Evolutionary conservation across 2,888 invertebrate genomes (phyloP).

Genomic region (Pheosia gnoma): DNA sequence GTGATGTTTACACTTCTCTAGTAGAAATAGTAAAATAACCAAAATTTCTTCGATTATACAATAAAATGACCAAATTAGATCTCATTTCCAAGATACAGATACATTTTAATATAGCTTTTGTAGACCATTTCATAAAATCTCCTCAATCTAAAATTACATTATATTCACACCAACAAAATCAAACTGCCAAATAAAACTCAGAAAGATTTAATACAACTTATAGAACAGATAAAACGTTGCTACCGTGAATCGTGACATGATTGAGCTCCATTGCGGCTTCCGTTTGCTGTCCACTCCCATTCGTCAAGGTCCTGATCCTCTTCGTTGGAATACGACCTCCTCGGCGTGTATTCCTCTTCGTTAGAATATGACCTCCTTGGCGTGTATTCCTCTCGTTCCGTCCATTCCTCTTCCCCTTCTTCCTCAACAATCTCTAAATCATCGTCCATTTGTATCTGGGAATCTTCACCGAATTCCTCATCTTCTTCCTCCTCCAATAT

Average conservation of each 20-base stretch:
- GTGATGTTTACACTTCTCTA: no score
- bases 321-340: conserved; percentile 53
- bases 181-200: conserved; percentile 29
- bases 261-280: conserved; percentile 65
- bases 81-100: no score
- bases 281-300: conserved; percentile 76
- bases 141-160: no score
- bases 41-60: no score
- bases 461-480: conserved; percentile 51
- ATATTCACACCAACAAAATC: conserved; percentile 3
- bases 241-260: conserved; percentile 71
- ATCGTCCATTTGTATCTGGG: conserved; percentile 52
- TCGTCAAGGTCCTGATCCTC: conserved; percentile 73
- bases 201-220: conserved; percentile 18
- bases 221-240: conserved; percentile 32
- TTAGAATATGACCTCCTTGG: conserved; percentile 50
- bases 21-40: no score
- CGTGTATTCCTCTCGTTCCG: conserved; percentile 54
- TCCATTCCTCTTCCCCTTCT: conserved; percentile 72
- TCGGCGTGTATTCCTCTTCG: conserved; percentile 49
- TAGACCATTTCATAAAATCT: no score
- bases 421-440: conserved; percentile 72
- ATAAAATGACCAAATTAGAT: no score
- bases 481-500: conserved; percentile 77
- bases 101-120: no score